Base-by-base conservation (phyloP, 2,113 vertebrate genomes). In the Poicephalus gulielmi region DNA sequence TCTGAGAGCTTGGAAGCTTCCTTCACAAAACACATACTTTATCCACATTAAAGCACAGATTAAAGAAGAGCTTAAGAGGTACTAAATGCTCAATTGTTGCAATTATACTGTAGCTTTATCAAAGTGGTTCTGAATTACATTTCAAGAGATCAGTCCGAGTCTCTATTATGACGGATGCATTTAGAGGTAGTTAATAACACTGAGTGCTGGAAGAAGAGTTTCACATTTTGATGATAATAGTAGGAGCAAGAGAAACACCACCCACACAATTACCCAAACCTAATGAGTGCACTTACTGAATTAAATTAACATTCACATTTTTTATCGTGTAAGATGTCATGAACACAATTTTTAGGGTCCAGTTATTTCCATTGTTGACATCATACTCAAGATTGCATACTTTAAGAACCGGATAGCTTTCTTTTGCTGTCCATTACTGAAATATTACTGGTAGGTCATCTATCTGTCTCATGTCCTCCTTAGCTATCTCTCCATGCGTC, bases 11-110 rank as follows among this genome's bases (percentile, higher is more conserved):
- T 27, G 82, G 95, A 93, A 94, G 79, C 81, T 90, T 89, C 86
- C 86, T 80, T 82, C 86, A 93, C 27, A 79, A 92, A 94, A 96
- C 11, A 92, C 86, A 91, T 6, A 69, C 47, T 93, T 90, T 17
- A 73, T 33, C 96, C 86, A 87, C 39, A 43, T 64, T 49, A 90
- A 49, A 82, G 71, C 70, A 93, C 73, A 67, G 87, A 57, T 67
- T 52, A 94, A 92, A 94, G 71, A 83, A 35, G 68, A 91, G 75
- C 77, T 86, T 78, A 41, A 59, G 74, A 91, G 68, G 69, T 14
- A 27, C 24, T 63, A 67, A 81, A 67, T 10, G 49, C 75, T 79
- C 82, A 39, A 1, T 59, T 77, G 70, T 27, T 57, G 59, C 62
- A 64, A n/a, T 73, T 76, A 73, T 24, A 64, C 31, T 79, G 30